A percentile compares a stretch with the other conserved stretches of the same genome.
phyloP scores from a whole-genome alignment of 1,140 invertebrate species.

The Drosophila nasuta region DNA sequence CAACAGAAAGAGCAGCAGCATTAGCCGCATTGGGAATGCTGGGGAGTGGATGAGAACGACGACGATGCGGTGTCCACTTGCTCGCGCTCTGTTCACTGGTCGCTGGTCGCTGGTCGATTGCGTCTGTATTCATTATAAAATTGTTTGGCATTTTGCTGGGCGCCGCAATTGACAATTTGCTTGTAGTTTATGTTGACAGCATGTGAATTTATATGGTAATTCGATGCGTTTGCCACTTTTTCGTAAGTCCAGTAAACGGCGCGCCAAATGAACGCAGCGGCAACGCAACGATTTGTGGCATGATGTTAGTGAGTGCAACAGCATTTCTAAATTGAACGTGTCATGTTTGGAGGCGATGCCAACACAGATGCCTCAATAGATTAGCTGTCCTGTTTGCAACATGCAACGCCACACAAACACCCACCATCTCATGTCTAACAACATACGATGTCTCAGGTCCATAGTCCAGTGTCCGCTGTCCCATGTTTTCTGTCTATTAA shows the following conservation, averaged over 20 bases:
- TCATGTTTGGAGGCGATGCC: conserved; percentile 69
- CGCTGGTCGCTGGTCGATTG: conserved; percentile 30
- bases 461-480: conserved; percentile 14
- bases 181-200: conserved; percentile 77
- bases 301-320: conserved; percentile 6
- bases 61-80: conserved; percentile 4
- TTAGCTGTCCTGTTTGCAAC: conserved; percentile 65
- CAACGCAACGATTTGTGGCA: background rate
- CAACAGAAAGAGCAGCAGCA: conserved; percentile 27
- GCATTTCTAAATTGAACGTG: conserved; percentile 68
- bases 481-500: conserved; percentile 74
- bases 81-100: background rate
- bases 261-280: conserved; percentile 18
- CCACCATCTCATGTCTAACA: conserved; percentile 3
- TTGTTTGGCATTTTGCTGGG: conserved; percentile 64
- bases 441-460: conserved; percentile 6
- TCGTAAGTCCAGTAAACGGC: conserved; percentile 57
- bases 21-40: conserved; percentile 53
- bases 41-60: conserved; percentile 17
- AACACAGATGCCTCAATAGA: conserved; percentile 79
- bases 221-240: conserved; percentile 58
- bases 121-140: conserved; percentile 76
- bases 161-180: conserved; percentile 80
- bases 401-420: conserved; percentile 47
- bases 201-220: conserved; percentile 79